A percentile compares a stretch with the other conserved stretches of the same genome.
phyloP scores from a whole-genome alignment of 2,888 invertebrate genomes.

The Taenaris catops region DNA sequence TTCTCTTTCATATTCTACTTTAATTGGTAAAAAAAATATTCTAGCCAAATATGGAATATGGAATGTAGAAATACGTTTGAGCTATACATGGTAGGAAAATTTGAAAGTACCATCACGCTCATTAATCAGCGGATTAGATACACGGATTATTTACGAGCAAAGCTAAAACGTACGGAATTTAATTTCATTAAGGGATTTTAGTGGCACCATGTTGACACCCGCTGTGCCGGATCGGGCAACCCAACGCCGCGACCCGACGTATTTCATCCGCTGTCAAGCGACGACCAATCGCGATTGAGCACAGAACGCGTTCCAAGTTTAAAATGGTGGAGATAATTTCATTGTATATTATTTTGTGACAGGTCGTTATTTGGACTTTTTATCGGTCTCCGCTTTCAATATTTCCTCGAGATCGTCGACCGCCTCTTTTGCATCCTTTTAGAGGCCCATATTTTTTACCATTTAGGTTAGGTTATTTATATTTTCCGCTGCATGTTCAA shows the following conservation, averaged over 20 bases:
- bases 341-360: slow-evolving; percentile 79
- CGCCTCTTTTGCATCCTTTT: slow-evolving; percentile 16
- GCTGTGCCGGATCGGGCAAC: slow-evolving; percentile 58
- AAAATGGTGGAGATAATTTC: slow-evolving; percentile 78
- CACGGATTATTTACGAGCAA: slow-evolving; percentile 73
- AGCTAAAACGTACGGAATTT: slow-evolving; percentile 76
- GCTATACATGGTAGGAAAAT: slow-evolving; percentile 20
- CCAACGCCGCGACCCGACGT: slow-evolving; percentile 38
- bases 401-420: slow-evolving; percentile 48
- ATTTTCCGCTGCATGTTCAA: slow-evolving; percentile 7
- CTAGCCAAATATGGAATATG: too few relatives aligned
- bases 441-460: slow-evolving; percentile 9
- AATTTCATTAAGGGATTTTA: slow-evolving; percentile 77
- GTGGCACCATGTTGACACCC: slow-evolving; percentile 73
- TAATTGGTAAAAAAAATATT: too few relatives aligned
- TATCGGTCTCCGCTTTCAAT: slow-evolving; percentile 63
- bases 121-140: slow-evolving; percentile 78
- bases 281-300: slow-evolving; percentile 57
- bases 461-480: slow-evolving; percentile 13
- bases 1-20: too few relatives aligned
- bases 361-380: slow-evolving; percentile 76
- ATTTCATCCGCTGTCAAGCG: slow-evolving; percentile 73
- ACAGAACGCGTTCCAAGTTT: slow-evolving; percentile 56
- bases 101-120: slow-evolving; percentile 49
- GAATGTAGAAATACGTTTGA: too few relatives aligned